Conservation (phyloP, 2,113 vertebrate species). For the Chrysemys picta region DNA sequence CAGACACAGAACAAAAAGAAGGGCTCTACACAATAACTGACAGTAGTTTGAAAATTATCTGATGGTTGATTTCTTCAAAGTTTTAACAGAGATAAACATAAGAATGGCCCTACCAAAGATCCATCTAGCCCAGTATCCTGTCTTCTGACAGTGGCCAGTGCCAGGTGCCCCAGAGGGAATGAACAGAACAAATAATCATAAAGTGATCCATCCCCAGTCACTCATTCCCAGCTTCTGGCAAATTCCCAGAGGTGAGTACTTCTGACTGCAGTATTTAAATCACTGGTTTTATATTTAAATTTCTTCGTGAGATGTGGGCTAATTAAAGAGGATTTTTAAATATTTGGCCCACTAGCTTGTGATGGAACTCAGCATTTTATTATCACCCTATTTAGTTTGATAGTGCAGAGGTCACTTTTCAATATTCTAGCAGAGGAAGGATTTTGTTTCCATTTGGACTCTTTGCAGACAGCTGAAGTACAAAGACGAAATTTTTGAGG, state of each 20-base stretch:
- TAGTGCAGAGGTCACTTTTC: not conserved
- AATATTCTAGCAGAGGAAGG: rapidly evolving
- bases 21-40: rapidly evolving
- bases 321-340: rapidly evolving
- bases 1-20: not conserved
- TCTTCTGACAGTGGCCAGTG: too few relatives aligned
- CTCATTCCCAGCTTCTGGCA: too few relatives aligned
- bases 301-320: rapidly evolving
- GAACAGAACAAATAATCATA: too few relatives aligned
- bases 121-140: too few relatives aligned
- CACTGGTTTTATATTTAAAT: rapidly evolving
- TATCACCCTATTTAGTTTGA: not conserved
- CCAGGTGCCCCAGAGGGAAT: too few relatives aligned
- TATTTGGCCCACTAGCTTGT: rapidly evolving
- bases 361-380: not conserved
- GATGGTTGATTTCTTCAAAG: too few relatives aligned
- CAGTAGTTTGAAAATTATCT: not conserved
- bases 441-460: not conserved
- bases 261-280: not conserved
- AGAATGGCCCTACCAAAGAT: too few relatives aligned
- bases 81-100: not conserved
- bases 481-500: not conserved
- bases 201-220: too few relatives aligned
- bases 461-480: not conserved
- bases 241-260: too few relatives aligned